These are phyloP conservation scores for Mellilla xanthometata DNA, from an alignment of 2,888 invertebrate genomes.

Conservation along the genomic window DNA sequence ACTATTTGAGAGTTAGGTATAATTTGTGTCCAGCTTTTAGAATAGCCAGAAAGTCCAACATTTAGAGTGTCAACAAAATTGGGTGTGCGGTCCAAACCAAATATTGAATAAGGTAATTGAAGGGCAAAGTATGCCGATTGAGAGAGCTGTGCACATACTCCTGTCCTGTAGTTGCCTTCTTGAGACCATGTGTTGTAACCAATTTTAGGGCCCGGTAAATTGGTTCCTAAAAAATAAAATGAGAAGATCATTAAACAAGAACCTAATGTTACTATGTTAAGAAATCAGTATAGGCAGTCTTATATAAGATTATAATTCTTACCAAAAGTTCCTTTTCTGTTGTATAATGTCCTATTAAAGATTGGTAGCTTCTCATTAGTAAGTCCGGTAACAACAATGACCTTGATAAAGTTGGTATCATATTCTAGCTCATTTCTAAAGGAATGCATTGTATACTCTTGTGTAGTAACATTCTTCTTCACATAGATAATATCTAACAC, in stretches of 20 bases:
- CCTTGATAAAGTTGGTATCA: slow-evolving; percentile 98
- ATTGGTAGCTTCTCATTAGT: slow-evolving; percentile 87
- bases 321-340: slow-evolving; percentile 90
- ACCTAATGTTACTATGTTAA: too few relatives aligned
- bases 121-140: slow-evolving; percentile 96
- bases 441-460: slow-evolving; percentile 86
- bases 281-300: too few relatives aligned
- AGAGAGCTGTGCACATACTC: slow-evolving; percentile 93
- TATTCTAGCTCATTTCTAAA: slow-evolving; percentile 94
- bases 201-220: slow-evolving; percentile 95
- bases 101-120: slow-evolving; percentile 97
- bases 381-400: slow-evolving; percentile 94
- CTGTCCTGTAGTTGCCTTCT: slow-evolving; percentile 90
- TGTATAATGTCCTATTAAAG: slow-evolving; percentile 88
- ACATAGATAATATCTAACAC: slow-evolving; percentile 94
- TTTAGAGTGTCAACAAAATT: slow-evolving; percentile 97
- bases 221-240: slow-evolving; percentile 82
- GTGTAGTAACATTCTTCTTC: slow-evolving; percentile 73
- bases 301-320: too few relatives aligned
- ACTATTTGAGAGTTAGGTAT: slow-evolving; percentile 99
- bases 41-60: slow-evolving; percentile 89
- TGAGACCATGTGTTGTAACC: slow-evolving; percentile 94
- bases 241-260: too few relatives aligned
- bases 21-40: slow-evolving; percentile 92
- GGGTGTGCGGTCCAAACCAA: slow-evolving; percentile 98